Evolutionary conservation across 2,888 invertebrate genomes (phyloP), one percentile per base, ranked within the genome.

Genomic region (Scrobipalpa atriplicella): DNA sequence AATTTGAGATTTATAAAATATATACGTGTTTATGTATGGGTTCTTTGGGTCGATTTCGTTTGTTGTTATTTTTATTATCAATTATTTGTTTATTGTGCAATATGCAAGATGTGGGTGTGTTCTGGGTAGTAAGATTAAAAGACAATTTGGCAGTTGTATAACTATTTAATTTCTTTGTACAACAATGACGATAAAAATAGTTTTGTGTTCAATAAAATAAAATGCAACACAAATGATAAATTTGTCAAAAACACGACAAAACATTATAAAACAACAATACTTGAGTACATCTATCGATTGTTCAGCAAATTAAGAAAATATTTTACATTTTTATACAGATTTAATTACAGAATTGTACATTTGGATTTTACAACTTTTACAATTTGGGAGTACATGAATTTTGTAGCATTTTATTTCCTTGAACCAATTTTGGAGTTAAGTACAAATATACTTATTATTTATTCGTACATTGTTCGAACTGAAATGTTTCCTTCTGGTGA

Each of bases 161-260:
- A 86, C 84, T 89, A 85, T 85, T 87, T 87, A 86, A 86, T 87
- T 85, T 83, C 72, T 89, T 89, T 90, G 86, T 90, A 89, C 88
- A 90, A 84, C 79, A 78, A 83, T 80, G 81, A 83, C 78, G 78
- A 83, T 83, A 83, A 82, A 85, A 86, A 84, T 80, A 80, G 80
- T 80, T 84, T 76, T 38, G 82, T 83, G 85, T 90, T 86, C 87
- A 89, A 87, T 82, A 86, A 86, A 91, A 90, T 88, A 91, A 90
- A 90, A 88, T 89, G 89, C 87, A 89, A 87, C 82, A 82, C 77
- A 85, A 83, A 73, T 71, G 74, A 78, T 58, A 84, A 81, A 83
- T 67, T 78, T 81, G 79, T 85, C 83, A 78, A 83, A 84, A 76
- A 85, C 76, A 73, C 77, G 82, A 84, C 81, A 80, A 85, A 82